Percentiles rank a stretch among this genome's conserved stretches.
Evolutionary conservation across 2,113 vertebrate genomes (phyloP).

Genomic region (Scalopus aquaticus): DNA sequence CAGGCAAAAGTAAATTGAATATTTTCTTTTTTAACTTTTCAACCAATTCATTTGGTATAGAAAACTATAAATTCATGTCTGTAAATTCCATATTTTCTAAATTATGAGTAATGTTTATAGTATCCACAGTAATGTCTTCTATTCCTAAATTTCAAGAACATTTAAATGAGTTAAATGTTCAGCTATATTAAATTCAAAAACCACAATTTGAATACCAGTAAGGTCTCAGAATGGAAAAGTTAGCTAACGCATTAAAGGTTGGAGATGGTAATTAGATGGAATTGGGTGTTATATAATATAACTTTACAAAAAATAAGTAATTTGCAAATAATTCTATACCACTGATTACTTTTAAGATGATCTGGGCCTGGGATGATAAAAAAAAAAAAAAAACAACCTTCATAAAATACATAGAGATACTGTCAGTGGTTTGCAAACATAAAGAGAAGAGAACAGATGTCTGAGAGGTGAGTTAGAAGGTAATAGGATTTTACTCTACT

Average conservation of each 20-base stretch:
- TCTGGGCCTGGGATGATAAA: background rate
- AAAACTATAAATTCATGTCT: background rate
- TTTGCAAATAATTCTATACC: background rate
- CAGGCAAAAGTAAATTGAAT: background rate
- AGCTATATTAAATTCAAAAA: background rate
- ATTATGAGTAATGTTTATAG: background rate
- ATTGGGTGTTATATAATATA: background rate
- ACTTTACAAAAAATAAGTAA: background rate
- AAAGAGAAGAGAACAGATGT: slow-evolving; percentile 80
- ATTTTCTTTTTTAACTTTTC: background rate
- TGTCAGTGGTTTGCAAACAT: slow-evolving; percentile 78
- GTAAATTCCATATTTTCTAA: slow-evolving; percentile 14
- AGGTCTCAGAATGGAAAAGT: background rate
- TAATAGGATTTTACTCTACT: slow-evolving; percentile 90
- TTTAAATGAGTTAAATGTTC: background rate
- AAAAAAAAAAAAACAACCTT: background rate
- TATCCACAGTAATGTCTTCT: background rate
- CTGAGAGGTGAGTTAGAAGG: slow-evolving; percentile 88
- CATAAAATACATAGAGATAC: slow-evolving; percentile 58
- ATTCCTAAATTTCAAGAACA: slow-evolving; percentile 13
- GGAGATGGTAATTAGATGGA: background rate
- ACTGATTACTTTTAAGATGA: background rate
- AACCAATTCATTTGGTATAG: background rate
- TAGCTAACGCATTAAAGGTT: background rate
- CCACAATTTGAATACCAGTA: background rate